These are phyloP conservation scores for Nymphalis urticae DNA, from an alignment of 2,888 invertebrate species.

Conservation along the genomic window DNA sequence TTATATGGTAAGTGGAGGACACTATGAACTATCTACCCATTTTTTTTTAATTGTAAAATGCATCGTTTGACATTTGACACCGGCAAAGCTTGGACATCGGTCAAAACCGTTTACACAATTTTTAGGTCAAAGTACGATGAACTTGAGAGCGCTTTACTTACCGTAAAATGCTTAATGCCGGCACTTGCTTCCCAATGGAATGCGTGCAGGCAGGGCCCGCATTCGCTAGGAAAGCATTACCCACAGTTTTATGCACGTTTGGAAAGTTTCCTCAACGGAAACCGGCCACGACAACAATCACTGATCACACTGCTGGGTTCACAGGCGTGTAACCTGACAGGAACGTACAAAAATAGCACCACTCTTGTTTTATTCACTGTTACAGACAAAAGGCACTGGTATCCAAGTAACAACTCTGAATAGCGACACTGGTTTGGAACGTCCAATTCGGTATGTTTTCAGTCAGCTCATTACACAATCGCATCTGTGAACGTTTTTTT, in stretches of 20 bases:
- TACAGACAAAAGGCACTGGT: constrained; percentile 77
- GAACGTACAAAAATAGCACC: constrained; percentile 69
- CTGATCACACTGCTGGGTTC: constrained; percentile 74
- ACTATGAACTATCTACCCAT: not conserved
- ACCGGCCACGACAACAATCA: constrained; percentile 81
- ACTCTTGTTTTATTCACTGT: constrained; percentile 71
- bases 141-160: constrained; percentile 77
- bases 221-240: constrained; percentile 79
- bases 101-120: constrained; percentile 47
- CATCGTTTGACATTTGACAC: constrained; percentile 59
- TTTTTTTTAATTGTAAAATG: not conserved
- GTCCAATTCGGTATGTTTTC: constrained; percentile 50
- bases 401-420: constrained; percentile 66
- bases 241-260: constrained; percentile 79
- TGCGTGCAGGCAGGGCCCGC: constrained; percentile 77
- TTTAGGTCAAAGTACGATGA: constrained; percentile 80
- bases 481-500: constrained; percentile 45
- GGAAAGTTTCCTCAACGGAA: constrained; percentile 79
- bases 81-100: constrained; percentile 38
- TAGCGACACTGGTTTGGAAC: constrained; percentile 54
- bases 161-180: constrained; percentile 80
- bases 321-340: constrained; percentile 62
- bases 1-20: not conserved
- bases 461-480: constrained; percentile 46
- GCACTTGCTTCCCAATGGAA: constrained; percentile 79